Evolutionary conservation across 2,888 invertebrate species (phyloP), one percentile per base, ranked within the genome.

Genomic region (Drosophila rellima): DNA sequence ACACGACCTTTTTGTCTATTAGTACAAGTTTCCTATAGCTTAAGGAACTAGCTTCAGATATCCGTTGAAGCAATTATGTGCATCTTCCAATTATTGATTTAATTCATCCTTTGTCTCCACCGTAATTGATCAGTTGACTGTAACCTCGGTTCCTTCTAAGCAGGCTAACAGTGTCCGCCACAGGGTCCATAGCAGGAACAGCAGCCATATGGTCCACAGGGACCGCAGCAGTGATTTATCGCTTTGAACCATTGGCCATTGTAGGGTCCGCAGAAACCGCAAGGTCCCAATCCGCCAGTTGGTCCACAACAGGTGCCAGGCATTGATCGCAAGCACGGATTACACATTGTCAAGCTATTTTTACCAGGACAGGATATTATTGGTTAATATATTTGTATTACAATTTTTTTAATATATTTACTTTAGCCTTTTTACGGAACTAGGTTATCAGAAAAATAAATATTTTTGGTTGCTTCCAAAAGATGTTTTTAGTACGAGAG

Each of bases 301-400:
- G 88, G 88, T 29, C 85, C 85, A 55, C 85, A 85, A 61, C 85
- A 85, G 15, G 80, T 78, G n/a, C 85, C 85, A 23, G 82, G 76
- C 76, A 84, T 84, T 0, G 88, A 77, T 31, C 80, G 63, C 42
- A 85, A 54, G 50, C 80, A 75, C 6, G 82, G 84, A 64, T 87
- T 85, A 51, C 85, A 85, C 85, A 85, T 85, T 26, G 62, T 65
- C 1, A 37, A 31, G 0, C 17, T 48, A 15, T 5, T 26, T 44
- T n/a, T n/a, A 35, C 11, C 3, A 40, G 11, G 3, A 18, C 1
- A 13, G 2, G 18, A 17, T 18, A 20, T 18, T 33, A 13, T 1
- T n/a, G 2, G 42, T 5, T 26, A 17, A 56, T 11, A n/a, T 40
- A 44, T 11, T 20, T n/a, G 3, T 15, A 39, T n/a, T n/a, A n/a